phyloP scores from a whole-genome alignment of 2,888 invertebrate genomes.

The Toxonevra muliebris region DNA sequence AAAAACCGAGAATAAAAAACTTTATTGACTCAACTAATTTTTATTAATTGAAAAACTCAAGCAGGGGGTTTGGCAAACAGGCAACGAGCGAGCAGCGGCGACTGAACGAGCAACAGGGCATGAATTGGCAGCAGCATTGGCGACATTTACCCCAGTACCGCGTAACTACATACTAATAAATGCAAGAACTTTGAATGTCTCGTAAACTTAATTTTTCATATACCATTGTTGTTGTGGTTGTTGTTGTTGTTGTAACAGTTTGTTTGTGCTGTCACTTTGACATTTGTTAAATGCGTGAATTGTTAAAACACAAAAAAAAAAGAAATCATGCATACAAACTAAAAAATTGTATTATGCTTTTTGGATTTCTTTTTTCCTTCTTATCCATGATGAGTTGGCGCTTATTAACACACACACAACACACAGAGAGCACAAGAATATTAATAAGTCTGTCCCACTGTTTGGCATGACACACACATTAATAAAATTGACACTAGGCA shows the following conservation, averaged over 20 bases:
- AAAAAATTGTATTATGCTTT: background rate
- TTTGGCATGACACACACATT: slow-evolving; percentile 12
- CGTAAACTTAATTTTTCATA: background rate
- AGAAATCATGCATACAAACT: too few species aligned
- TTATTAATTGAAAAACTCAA: slow-evolving; percentile 27
- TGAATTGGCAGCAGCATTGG: background rate
- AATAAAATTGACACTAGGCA: slow-evolving; percentile 19
- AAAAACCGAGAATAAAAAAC: slow-evolving; percentile 27
- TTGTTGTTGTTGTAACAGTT: background rate
- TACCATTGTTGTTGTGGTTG: background rate
- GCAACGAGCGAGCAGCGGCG: background rate
- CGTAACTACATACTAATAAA: too few species aligned
- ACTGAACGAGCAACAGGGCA: background rate
- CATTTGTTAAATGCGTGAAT: slow-evolving; percentile 3
- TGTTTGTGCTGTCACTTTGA: slow-evolving; percentile 7
- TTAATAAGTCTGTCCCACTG: background rate
- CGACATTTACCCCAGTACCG: too few species aligned
- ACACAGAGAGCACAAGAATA: slow-evolving; percentile 10
- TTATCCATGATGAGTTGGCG: slow-evolving; percentile 22
- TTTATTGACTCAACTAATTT: slow-evolving; percentile 32
- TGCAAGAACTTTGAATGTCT: too few species aligned
- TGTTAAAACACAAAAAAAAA: background rate
- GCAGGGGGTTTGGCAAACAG: slow-evolving; percentile 18
- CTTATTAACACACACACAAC: slow-evolving; percentile 21
- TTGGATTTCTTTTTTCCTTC: slow-evolving; percentile 1